Evolutionary conservation across 1,140 invertebrate genomes (phyloP), one percentile per base, ranked within the genome.

Genomic region (Pseudomyrmex flavicornis): DNA sequence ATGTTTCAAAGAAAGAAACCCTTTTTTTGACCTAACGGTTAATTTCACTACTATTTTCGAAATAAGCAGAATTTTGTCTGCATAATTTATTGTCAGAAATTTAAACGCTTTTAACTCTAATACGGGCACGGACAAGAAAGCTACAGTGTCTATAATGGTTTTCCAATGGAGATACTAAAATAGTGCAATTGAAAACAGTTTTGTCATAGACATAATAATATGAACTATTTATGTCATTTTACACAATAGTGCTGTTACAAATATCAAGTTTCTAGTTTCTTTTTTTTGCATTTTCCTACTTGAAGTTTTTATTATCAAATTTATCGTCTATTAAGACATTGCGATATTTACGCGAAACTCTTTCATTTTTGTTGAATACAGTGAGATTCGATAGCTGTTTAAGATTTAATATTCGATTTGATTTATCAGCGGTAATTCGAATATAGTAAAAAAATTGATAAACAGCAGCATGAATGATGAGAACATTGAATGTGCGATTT

Each of bases 391-490:
- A 73, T 80, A 84, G 63, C 22, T 66, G 26, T 52, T 56, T 17
- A 17, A 20, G 22, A 13, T 73, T 82, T 52, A 26, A 72, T 66
- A 73, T 85, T 77, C 44, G 10, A 10, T 70, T 84, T 46, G 2
- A 35, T 82, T 54, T 70, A 77, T 88, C 87, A 85, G 82, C 87
- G 82, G 87, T 89, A 89, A 89, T 80, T 50, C 52, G 69, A 50
- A n/a, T 1, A 44, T 22, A 17, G 50, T 62, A 84, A 88, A 54
- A 61, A 75, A 88, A 79, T 59, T 26, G 66, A 80, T 80, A 70
- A 80, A 72, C 65, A 80, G 22, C 56, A 44, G 20, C 15, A 12
- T 46, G 76, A 80, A 59, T 80, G 20, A 70, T 70, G 54, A 22
- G 76, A 12, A 80, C 66, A 77, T 26, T 9, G 26, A 77, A 13